These are phyloP conservation scores for Trichonephila clavata DNA, from an alignment of 1,140 invertebrate genomes.

Conservation along the genomic window DNA sequence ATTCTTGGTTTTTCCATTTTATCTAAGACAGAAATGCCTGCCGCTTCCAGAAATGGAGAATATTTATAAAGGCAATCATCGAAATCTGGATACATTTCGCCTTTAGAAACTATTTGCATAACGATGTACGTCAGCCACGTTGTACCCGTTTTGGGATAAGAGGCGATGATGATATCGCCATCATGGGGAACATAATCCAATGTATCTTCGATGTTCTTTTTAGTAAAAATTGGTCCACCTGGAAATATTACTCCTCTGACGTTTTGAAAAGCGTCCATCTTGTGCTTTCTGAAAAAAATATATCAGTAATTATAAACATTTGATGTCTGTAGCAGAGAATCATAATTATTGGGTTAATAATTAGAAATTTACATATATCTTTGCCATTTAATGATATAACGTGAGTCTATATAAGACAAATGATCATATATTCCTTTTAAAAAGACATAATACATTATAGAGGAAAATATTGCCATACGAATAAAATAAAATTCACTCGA, in stretches of 20 bases:
- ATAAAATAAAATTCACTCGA: too few species aligned
- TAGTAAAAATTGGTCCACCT: background rate
- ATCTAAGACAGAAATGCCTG: background rate
- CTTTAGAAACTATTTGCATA: conserved; percentile 43
- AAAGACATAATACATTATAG: too few species aligned
- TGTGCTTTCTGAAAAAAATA: background rate
- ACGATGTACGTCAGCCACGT: conserved; percentile 70
- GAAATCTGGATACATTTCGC: background rate
- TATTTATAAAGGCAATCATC: background rate
- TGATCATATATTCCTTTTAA: too few species aligned
- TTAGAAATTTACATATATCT: too few species aligned
- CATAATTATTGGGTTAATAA: too few species aligned
- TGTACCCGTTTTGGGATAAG: conserved; percentile 62
- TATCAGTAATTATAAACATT: background rate
- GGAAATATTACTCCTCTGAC: conserved; percentile 3
- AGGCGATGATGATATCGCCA: conserved; percentile 64
- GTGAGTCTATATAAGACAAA: too few species aligned
- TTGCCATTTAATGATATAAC: too few species aligned
- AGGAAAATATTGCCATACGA: too few species aligned
- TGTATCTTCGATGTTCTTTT: background rate
- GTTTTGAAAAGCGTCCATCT: background rate
- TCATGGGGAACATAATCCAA: conserved; percentile 53
- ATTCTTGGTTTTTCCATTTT: background rate
- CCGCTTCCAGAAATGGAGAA: conserved; percentile 12
- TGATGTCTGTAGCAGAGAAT: too few species aligned